phyloP scores from a whole-genome alignment of 2,797 vertebrate species.

The Benthosema pterotum region DNA sequence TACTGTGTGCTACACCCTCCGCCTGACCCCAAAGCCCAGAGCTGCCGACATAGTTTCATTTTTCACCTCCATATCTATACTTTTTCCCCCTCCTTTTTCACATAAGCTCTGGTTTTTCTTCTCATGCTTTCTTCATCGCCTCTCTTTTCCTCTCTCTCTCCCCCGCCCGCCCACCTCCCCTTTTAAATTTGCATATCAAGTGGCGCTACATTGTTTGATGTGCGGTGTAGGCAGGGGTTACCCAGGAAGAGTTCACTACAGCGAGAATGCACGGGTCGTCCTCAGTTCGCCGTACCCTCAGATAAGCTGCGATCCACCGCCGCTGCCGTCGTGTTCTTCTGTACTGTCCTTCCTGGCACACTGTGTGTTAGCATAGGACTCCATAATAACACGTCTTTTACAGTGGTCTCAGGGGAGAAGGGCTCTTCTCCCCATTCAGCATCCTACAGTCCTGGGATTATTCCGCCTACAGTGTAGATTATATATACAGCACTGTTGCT shows the following conservation, averaged over 20 bases:
- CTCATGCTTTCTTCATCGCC: background rate
- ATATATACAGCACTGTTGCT: too few relatives aligned
- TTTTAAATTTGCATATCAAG: constrained; percentile 1
- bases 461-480: too few relatives aligned
- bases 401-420: too few relatives aligned
- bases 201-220: background rate
- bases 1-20: background rate
- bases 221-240: background rate
- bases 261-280: background rate
- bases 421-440: too few relatives aligned
- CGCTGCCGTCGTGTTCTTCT: background rate
- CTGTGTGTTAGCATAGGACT: too few relatives aligned
- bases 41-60: background rate
- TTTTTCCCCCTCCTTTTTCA: background rate
- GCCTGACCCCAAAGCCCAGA: background rate
- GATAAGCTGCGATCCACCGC: background rate
- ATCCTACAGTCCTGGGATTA: too few relatives aligned
- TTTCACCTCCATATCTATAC: background rate
- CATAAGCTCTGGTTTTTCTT: background rate
- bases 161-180: background rate
- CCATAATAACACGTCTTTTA: too few relatives aligned
- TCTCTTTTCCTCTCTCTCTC: background rate
- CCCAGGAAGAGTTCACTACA: background rate
- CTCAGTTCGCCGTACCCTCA: background rate
- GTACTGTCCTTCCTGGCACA: too few relatives aligned